Base-by-base conservation (phyloP, 2,888 invertebrate genomes). In the Polydrusus cervinus region DNA sequence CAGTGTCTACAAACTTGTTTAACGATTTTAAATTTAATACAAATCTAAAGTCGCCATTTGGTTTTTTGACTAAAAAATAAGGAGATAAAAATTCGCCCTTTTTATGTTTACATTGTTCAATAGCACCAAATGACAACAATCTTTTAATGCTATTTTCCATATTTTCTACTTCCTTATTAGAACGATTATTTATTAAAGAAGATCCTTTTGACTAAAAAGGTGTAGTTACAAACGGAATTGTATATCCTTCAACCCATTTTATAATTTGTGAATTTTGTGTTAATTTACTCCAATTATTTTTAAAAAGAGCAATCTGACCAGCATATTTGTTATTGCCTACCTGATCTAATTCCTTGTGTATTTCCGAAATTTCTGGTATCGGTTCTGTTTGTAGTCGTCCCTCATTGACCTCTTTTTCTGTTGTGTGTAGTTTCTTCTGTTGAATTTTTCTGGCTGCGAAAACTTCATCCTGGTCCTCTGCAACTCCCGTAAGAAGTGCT, bases 381-480 rank as follows among this genome's bases (percentile, higher is more conserved):
- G 5, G 49, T 49, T 49, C 49, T 49, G 49, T 49, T 49, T 49
- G 49, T 49, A 8, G 49, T 49, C 49, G 49, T 49, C 49, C 49
- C 49, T 49, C 49, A n/a, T 49, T 66, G 49, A 66, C 66, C 66
- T 66, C 51, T 20, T 13, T 49, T 25, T 66, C 51, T 66, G 16
- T 51, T 30, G 65, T 40, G 25, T 45, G 43, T 16, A 18, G 25
- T 38, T 61, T 43, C 16, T 40, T 43, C 40, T 14, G 61, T 14
- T n/a, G 20, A 38, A 61, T 64, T 18, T 11, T n/a, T 40, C 61
- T 20, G 40, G 61, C 13, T 64, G 45, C 11, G 45, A 14, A 25
- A 47, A 47, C 47, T 64, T 64, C 64, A 64, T 64, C 47, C 25
- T 66, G 66, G 51, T 66, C 49, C 53, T 66, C 51, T 20, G 53